Evolutionary conservation across 2,113 vertebrate species (phyloP).

Genomic region (Variabilichromis moorii): DNA sequence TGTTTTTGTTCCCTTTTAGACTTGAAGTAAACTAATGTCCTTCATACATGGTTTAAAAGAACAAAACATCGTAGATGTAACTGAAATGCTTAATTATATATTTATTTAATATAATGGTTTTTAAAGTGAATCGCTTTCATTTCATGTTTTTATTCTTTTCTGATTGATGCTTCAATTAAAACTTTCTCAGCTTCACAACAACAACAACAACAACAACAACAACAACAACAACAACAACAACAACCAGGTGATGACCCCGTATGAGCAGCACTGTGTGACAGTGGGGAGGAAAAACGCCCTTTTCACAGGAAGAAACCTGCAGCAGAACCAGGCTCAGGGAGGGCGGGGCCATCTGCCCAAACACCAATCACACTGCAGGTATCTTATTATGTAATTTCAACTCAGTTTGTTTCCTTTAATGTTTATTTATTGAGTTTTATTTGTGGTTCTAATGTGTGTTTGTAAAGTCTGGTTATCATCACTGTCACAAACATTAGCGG

Average conservation of each 20-base stretch:
- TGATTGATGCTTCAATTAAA: neutral
- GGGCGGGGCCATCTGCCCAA: neutral
- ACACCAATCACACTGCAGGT: neutral
- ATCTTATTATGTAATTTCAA: neutral
- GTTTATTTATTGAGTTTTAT: neutral
- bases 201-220: neutral
- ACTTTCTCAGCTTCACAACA: neutral
- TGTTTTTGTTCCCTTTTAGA: neutral
- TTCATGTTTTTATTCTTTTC: neutral
- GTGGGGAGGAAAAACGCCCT: fast-evolving
- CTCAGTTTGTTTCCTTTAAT: neutral
- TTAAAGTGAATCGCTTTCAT: neutral
- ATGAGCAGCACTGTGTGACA: neutral
- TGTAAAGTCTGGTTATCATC: neutral
- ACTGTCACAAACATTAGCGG: neutral
- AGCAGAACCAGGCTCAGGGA: neutral
- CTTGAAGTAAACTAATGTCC: neutral
- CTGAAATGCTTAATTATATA: neutral
- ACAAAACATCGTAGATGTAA: fast-evolving
- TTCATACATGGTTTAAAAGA: neutral
- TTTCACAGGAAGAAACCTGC: neutral
- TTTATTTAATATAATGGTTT: neutral
- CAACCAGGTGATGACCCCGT: neutral
- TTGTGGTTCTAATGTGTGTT: neutral
- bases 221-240: neutral